Base-by-base conservation (phyloP, 2,113 vertebrate species). In the Loxodonta africana region DNA sequence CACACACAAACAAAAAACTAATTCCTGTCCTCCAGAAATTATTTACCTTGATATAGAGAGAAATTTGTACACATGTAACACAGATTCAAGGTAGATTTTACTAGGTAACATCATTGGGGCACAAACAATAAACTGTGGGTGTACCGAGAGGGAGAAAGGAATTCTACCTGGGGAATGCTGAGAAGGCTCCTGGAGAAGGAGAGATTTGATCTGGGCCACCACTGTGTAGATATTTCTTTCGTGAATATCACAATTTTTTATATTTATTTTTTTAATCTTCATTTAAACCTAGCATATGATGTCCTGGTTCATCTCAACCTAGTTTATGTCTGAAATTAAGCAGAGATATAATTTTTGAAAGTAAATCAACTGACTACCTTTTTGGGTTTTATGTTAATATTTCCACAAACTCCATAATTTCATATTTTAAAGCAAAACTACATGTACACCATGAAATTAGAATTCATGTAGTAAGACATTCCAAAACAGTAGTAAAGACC, bases 401-500 rank as follows among this genome's bases (percentile, higher is more conserved):
- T 41, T 17, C 28, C 33, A 86, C 51, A 67, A 96, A 87, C 41
- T 25, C 20, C 44, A 86, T 85, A 83, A 91, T 90, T 46, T 89
- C 91, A 1, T 83, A 76, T 62, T 92, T 97, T 91, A 94, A 78
- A 71, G 20, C 65, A 23, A 90, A 96, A 92, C 5, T 83, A 41
- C 91, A 81, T 81, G n/a, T 91, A 84, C 48, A 82, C 12, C 91
- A 95, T 83, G 20, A 87, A 96, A 95, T 83, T 93, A 95, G 94
- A 97, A 89, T 95, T 76, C 86, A 90, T 90, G 57, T 90, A 94
- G 81, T 93, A 94, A 96, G 88, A 85, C 77, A 94, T 90, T 95
- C 60, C 73, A 44, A 94, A 88, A 77, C 20, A 62, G 51, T 65
- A 94, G 85, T 91, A 94, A 95, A 91, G 81, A 67, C 25, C 74